Evolutionary conservation across 1,140 invertebrate genomes (phyloP).

Genomic region (Apis dorsata): DNA sequence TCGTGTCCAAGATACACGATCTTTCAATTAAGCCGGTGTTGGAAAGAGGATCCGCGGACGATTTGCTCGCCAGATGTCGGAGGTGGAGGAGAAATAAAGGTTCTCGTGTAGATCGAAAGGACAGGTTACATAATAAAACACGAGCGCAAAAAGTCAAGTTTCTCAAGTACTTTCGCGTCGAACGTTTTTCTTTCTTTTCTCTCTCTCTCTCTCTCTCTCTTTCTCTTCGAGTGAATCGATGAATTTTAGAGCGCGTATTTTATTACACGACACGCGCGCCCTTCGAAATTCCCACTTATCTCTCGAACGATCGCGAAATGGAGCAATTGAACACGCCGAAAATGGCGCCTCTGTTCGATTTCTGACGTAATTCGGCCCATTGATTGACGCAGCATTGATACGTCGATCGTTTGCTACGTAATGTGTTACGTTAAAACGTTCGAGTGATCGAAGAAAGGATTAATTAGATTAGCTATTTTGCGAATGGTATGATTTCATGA

Average conservation of each 20-base stretch:
- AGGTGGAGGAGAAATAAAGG: conserved; percentile 23
- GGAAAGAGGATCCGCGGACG: conserved; percentile 15
- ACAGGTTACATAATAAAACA: conserved; percentile 48
- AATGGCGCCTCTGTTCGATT: neutral
- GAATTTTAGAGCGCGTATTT: neutral
- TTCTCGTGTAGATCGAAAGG: conserved; percentile 31
- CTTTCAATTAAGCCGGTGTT: conserved; percentile 38
- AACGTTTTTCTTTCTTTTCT: neutral
- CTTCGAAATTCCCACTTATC: neutral
- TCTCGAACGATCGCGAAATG: neutral
- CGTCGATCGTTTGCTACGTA: neutral
- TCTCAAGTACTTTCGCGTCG: conserved; percentile 40
- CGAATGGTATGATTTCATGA: neutral
- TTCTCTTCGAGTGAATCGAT: neutral
- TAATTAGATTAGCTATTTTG: neutral
- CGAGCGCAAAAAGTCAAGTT: conserved; percentile 36
- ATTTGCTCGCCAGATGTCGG: conserved; percentile 45
- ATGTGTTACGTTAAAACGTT: neutral
- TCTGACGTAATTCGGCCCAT: neutral
- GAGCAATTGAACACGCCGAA: conserved; percentile 3
- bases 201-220: neutral
- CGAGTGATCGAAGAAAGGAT: neutral
- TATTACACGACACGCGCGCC: neutral
- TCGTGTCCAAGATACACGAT: conserved; percentile 30
- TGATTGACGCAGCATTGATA: neutral